phyloP scores from a whole-genome alignment of 2,888 invertebrate genomes.

The Alitta virens region DNA sequence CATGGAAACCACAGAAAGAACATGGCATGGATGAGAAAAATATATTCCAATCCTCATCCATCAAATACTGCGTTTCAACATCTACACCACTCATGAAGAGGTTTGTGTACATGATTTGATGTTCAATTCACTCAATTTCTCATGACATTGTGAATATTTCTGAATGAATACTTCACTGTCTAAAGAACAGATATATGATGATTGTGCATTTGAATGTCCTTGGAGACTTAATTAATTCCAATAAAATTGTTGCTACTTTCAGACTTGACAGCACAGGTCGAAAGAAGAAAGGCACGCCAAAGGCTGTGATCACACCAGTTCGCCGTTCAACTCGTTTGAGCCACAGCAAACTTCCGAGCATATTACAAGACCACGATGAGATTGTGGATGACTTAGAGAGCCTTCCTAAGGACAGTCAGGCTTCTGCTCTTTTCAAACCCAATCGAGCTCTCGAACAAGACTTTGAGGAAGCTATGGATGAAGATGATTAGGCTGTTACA shows the following conservation, averaged over 20 bases:
- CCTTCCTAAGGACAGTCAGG: conserved; percentile 26
- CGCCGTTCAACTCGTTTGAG: conserved; percentile 40
- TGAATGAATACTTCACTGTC: too few species aligned
- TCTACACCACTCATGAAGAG: conserved; percentile 38
- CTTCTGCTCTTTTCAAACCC: conserved; percentile 33
- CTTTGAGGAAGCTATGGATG: not conserved
- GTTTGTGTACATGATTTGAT: conserved; percentile 29
- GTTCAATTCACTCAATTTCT: too few species aligned
- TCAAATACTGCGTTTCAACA: conserved; percentile 36
- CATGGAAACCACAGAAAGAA: not conserved
- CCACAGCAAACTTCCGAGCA: conserved; percentile 32
- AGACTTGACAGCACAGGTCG: conserved; percentile 4
- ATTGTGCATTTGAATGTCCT: not conserved
- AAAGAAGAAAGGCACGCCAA: conserved; percentile 5
- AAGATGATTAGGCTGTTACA: too few species aligned
- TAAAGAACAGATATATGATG: too few species aligned
- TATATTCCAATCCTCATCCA: conserved; percentile 38
- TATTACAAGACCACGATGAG: conserved; percentile 36
- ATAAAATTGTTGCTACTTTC: too few species aligned
- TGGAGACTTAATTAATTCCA: too few species aligned
- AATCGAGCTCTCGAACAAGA: conserved; percentile 31
- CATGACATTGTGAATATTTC: too few species aligned
- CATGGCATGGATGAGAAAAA: conserved; percentile 32
- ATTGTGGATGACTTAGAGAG: conserved; percentile 34
- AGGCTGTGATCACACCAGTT: conserved; percentile 39